These are phyloP conservation scores for Zeuzera pyrina DNA, from an alignment of 2,888 invertebrate genomes.

Conservation along the genomic window DNA sequence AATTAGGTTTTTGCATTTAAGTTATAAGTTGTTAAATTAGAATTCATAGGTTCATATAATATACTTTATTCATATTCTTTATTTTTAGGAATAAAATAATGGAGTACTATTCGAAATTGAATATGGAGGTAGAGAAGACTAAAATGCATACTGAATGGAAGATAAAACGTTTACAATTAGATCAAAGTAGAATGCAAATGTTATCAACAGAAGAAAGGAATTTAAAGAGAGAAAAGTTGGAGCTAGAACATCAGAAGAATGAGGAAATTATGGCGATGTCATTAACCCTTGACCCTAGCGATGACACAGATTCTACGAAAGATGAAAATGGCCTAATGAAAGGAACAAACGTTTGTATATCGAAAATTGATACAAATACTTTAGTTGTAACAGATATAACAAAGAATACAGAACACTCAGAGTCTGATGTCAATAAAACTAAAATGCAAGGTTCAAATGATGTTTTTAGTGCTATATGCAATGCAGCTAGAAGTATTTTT, in stretches of 20 bases:
- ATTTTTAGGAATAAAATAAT: slow-evolving; percentile 73
- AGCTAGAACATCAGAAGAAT: slow-evolving; percentile 44
- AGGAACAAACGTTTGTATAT: too few species aligned
- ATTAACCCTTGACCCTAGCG: slow-evolving; percentile 34
- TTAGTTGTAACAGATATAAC: neutral
- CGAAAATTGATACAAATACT: slow-evolving; percentile 3
- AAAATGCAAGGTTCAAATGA: slow-evolving; percentile 32
- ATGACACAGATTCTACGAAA: slow-evolving; percentile 24
- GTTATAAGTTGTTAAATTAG: too few species aligned
- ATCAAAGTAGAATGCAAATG: slow-evolving; percentile 55
- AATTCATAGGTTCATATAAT: too few species aligned
- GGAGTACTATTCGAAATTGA: slow-evolving; percentile 77
- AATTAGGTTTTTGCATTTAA: too few species aligned
- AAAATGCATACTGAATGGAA: slow-evolving; percentile 73
- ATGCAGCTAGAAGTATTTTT: slow-evolving; percentile 49
- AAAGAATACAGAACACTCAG: slow-evolving; percentile 10
- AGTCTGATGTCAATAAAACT: slow-evolving; percentile 22
- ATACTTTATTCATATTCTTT: too few species aligned
- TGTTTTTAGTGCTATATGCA: slow-evolving; percentile 47
- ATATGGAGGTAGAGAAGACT: slow-evolving; percentile 72
- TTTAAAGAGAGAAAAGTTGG: slow-evolving; percentile 68
- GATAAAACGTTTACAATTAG: slow-evolving; percentile 57
- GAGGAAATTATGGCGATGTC: slow-evolving; percentile 55
- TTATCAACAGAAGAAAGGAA: slow-evolving; percentile 68
- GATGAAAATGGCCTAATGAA: slow-evolving; percentile 12